A percentile compares a stretch with the other conserved stretches of the same genome.
Conservation (phyloP, 53 echinoderm and acorn worm species). For the Paracentrotus lividus region DNA sequence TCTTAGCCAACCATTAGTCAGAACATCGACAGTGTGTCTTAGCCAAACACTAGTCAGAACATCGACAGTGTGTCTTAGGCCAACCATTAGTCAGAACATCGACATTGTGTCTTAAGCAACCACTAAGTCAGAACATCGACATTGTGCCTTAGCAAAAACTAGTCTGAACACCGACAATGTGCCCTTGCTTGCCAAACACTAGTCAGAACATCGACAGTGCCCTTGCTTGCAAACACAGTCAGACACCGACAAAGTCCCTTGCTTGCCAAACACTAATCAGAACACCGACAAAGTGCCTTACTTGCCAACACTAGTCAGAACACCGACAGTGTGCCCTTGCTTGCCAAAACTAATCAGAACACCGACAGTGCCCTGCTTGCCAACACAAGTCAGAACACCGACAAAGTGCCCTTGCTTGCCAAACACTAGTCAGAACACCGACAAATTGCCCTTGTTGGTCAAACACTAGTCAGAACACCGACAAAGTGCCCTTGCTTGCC, state of each 20-base stretch:
- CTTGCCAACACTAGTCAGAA: no score
- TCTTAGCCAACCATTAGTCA: neutral
- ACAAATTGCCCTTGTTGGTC: neutral
- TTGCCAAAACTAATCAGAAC: neutral
- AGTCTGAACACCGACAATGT: neutral
- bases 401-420: neutral
- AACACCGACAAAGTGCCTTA: neutral
- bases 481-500: neutral
- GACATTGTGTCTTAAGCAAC: neutral
- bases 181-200: neutral
- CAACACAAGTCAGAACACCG: neutral
- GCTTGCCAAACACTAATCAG: constrained; percentile 1
- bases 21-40: neutral
- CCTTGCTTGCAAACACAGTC: neutral
- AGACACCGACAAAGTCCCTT: neutral
- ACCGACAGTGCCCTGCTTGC: neutral
- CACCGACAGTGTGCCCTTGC: neutral
- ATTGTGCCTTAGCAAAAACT: neutral
- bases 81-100: neutral
- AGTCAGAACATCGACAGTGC: no score
- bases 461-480: neutral
- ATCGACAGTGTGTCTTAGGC: neutral
- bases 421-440: neutral
- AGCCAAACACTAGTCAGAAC: neutral
- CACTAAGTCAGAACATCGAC: neutral